These are phyloP conservation scores for Cygnus buccinator DNA, from an alignment of 2,113 vertebrate species.

Conservation along the genomic window DNA sequence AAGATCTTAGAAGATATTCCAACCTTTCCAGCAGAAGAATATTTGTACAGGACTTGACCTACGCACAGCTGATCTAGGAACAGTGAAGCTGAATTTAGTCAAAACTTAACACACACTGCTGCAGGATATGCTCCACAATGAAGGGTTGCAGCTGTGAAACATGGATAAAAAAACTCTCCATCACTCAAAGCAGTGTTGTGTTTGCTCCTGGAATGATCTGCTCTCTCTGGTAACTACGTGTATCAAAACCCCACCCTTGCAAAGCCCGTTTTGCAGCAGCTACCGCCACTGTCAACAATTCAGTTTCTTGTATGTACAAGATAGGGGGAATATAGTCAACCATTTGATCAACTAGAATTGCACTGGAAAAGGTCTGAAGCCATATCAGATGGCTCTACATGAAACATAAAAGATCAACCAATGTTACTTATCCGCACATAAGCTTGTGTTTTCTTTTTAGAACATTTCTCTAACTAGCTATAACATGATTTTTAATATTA, in stretches of 20 bases:
- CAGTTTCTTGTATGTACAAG: background rate
- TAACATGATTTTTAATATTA: background rate
- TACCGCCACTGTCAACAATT: background rate
- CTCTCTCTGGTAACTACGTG: background rate
- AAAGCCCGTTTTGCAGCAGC: background rate
- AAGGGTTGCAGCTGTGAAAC: background rate
- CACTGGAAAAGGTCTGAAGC: background rate
- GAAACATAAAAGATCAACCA: background rate
- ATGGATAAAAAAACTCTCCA: background rate
- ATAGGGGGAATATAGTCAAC: background rate
- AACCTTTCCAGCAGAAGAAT: background rate
- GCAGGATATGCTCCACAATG: background rate
- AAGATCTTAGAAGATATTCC: background rate
- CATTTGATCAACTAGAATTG: background rate
- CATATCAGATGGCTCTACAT: background rate
- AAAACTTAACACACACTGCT: background rate
- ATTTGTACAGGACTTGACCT: background rate
- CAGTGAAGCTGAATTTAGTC: background rate
- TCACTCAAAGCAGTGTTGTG: background rate
- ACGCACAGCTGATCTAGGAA: background rate
- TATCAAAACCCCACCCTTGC: background rate
- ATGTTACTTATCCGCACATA: background rate
- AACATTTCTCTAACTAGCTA: background rate
- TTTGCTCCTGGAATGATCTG: background rate
- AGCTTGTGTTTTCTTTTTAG: background rate